These are phyloP conservation scores for Empidonax alnorum DNA, from an alignment of 2,113 vertebrate species.

Conservation along the genomic window DNA sequence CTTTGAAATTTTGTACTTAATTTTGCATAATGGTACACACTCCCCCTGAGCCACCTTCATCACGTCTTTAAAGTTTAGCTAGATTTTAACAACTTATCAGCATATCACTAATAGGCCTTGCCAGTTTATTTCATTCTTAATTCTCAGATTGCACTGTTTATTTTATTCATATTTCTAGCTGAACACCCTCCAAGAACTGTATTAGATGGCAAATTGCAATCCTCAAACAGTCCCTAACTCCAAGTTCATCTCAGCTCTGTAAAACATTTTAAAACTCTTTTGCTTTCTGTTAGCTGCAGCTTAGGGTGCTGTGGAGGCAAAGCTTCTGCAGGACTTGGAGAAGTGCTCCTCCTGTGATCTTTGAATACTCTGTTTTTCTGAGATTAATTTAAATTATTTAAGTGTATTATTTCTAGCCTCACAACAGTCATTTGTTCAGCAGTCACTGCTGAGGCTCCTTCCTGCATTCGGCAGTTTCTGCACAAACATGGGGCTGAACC, in stretches of 20 bases:
- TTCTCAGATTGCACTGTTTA: not conserved
- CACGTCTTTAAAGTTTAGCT: slow-evolving; percentile 28
- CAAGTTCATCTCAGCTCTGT: not conserved
- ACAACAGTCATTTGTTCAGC: not conserved
- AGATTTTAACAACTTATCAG: not conserved
- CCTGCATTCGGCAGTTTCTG: not conserved
- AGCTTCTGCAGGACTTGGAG: slow-evolving; percentile 1
- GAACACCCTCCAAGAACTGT: not conserved
- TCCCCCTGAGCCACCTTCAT: slow-evolving; percentile 46
- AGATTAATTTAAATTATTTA: not conserved
- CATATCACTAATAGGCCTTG: not conserved
- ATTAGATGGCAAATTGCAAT: not conserved
- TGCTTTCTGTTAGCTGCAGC: not conserved
- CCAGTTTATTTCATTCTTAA: not conserved
- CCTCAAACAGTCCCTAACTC: not conserved
- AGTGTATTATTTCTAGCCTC: not conserved
- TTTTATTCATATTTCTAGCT: not conserved
- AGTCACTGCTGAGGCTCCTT: accelerated
- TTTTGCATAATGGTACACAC: slow-evolving; percentile 57
- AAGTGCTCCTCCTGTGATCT: not conserved
- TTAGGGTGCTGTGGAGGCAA: not conserved
- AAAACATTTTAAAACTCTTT: not conserved
- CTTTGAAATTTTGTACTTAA: slow-evolving; percentile 60
- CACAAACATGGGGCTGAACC: not conserved
- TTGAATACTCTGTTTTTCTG: not conserved